A percentile compares a stretch with the other conserved stretches of the same genome.
Conservation (phyloP, 2,888 invertebrate species). For the Sarcophaga caerulescens region DNA sequence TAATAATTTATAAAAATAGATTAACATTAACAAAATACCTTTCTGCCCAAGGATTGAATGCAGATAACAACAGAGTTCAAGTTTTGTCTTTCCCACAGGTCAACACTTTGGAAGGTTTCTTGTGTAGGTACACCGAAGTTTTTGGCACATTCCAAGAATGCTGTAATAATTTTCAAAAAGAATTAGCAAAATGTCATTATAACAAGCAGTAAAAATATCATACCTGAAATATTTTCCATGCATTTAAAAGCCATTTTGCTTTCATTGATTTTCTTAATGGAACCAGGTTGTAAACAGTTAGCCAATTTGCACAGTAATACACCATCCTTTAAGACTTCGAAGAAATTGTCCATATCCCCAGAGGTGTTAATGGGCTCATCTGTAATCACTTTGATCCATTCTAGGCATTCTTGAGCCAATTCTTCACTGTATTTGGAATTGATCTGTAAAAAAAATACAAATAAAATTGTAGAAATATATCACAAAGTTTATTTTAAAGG, state of each 20-base stretch:
- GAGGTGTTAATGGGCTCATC: conserved; percentile 92
- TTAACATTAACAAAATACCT: conserved; percentile 83
- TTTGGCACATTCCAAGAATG: conserved; percentile 92
- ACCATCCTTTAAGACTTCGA: conserved; percentile 94
- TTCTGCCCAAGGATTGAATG: conserved; percentile 95
- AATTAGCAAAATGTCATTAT: background rate
- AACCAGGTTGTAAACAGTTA: conserved; percentile 91
- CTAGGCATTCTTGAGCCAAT: conserved; percentile 93
- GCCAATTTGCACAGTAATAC: conserved; percentile 93
- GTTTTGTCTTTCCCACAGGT: conserved; percentile 98
- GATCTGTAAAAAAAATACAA: conserved; percentile 85
- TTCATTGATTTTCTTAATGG: conserved; percentile 95
- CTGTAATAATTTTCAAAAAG: conserved; percentile 75
- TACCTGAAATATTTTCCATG: conserved; percentile 97
- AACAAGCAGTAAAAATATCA: background rate
- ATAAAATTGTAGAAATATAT: background rate
- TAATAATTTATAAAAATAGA: conserved; percentile 3
- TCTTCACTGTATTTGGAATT: conserved; percentile 98
- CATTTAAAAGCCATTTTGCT: conserved; percentile 97
- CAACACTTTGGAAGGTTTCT: conserved; percentile 98
- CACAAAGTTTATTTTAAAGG: background rate
- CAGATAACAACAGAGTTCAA: conserved; percentile 97
- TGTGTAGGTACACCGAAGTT: conserved; percentile 94
- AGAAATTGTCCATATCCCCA: conserved; percentile 97
- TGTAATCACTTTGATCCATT: conserved; percentile 94